Base-by-base conservation (phyloP, 1,140 invertebrate species). In the Acyrthosiphon pisum region DNA sequence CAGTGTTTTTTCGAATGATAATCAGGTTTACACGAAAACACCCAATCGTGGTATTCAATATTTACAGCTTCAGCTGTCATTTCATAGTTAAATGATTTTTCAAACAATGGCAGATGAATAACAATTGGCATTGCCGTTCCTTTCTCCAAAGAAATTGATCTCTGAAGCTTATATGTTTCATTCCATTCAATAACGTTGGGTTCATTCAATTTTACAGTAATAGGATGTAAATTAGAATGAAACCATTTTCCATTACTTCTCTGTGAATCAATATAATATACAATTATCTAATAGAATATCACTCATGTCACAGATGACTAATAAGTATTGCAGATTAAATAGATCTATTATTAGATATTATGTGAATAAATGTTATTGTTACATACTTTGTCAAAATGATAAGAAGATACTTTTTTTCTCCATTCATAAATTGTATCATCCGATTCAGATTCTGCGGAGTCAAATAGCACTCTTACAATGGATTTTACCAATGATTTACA, bases 401-500 rank as follows among this genome's bases (percentile, higher is more conserved):
- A 94, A 84, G 90, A 94, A 41, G 95, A 95, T 20, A 90, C 91
- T 35, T 93, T 56, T 83, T 76, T 93, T 83, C 23, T 92, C 92
- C n/a, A 94, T 94, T 30, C 90, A 89, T 60, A 94, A 53, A 76
- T 41, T 56, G 53, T 41, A 41, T 68, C 76, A 18, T 37, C 76
- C 95, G 96, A 93, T 95, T 94, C n/a, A 95, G 94, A 91, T 86
- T 98, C 96, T 3, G 98, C 96, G 83, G 97, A 96, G 95, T 98
- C 97, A 95, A 99, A 99, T 7, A 99, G 95, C 88, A 97, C 97
- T 94, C 97, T 96, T 48, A 97, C 97, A 83, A 98, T 96, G 0
- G 96, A 96, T 94, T 98, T 95, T 22, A 99, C 96, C 44, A 99
- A 95, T 95, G 99, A 98, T 94, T 98, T 98, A 95, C 98, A 99